Evolutionary conservation across 2,888 invertebrate genomes (phyloP).

Genomic region (Eristalinus aeneus): DNA sequence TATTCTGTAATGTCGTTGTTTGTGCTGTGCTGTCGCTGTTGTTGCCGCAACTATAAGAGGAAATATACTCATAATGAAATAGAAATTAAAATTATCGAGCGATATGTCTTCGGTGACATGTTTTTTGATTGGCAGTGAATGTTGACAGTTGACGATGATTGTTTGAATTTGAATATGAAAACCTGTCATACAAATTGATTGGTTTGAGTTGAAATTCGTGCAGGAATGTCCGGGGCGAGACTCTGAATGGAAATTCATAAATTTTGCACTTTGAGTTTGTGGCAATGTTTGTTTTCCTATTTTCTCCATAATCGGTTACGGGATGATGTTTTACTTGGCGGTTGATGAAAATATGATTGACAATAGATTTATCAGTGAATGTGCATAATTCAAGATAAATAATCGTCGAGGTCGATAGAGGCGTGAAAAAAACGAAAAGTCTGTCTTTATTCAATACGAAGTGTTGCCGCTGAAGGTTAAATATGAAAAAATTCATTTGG

Average conservation of each 20-base stretch:
- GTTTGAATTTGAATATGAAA: slow-evolving; percentile 27
- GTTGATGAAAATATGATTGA: not conserved
- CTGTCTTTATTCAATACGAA: no score
- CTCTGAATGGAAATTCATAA: slow-evolving; percentile 29
- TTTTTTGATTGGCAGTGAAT: slow-evolving; percentile 39
- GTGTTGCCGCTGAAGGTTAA: no score
- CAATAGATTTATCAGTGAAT: no score
- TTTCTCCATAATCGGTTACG: not conserved
- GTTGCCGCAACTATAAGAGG: not conserved
- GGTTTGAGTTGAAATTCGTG: slow-evolving; percentile 30
- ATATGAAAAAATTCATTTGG: no score
- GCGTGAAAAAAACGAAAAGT: no score
- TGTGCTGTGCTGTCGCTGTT: not conserved
- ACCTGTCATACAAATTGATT: slow-evolving; percentile 43
- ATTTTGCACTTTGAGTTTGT: slow-evolving; percentile 48
- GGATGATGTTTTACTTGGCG: not conserved
- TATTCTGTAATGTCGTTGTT: slow-evolving; percentile 8
- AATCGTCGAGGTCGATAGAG: no score
- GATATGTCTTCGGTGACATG: slow-evolving; percentile 37
- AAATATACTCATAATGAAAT: slow-evolving; percentile 25
- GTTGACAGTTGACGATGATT: slow-evolving; percentile 37
- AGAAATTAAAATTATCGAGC: slow-evolving; percentile 46
- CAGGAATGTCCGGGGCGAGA: slow-evolving; percentile 43
- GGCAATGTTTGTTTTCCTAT: slow-evolving; percentile 3
- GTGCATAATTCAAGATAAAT: no score